A percentile compares a stretch with the other conserved stretches of the same genome.
Evolutionary conservation across 2,888 invertebrate genomes (phyloP).

Genomic region (Pristionchus fissidentatus): DNA sequence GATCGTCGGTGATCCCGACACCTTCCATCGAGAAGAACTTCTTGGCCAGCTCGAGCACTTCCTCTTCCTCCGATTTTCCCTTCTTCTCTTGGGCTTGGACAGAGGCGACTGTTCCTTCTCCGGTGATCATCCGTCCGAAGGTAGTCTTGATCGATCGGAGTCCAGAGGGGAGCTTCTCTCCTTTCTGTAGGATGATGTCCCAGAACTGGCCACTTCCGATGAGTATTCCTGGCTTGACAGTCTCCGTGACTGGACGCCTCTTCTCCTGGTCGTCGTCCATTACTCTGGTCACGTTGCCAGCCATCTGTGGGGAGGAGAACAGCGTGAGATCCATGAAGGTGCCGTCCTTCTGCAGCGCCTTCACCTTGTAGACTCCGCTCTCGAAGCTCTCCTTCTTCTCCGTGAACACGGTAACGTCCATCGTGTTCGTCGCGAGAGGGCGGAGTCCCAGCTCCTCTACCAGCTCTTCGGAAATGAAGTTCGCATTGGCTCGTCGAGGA

Average conservation of each 20-base stretch:
- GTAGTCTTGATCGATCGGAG: not conserved
- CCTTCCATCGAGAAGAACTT: slow-evolving; percentile 42
- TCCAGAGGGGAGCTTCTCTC: slow-evolving; percentile 16
- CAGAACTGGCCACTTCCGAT: slow-evolving; percentile 10
- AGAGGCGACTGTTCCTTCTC: not conserved
- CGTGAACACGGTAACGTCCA: not conserved
- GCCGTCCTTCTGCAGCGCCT: not conserved
- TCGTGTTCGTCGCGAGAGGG: not conserved
- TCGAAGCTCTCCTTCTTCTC: not conserved
- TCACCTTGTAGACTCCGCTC: not conserved
- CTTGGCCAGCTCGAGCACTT: not conserved
- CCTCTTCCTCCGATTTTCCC: not conserved
- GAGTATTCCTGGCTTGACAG: not conserved
- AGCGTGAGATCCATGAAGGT: not conserved
- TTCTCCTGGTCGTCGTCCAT: not conserved
- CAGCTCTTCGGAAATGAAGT: not conserved
- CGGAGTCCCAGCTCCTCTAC: not conserved
- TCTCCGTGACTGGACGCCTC: not conserved
- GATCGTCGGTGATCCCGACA: slow-evolving; percentile 43
- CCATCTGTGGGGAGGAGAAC: not conserved
- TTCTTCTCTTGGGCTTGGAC: not conserved
- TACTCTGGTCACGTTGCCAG: not conserved
- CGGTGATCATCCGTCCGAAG: slow-evolving; percentile 21
- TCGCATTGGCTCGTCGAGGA: not conserved
- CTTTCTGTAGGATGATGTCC: not conserved